Evolutionary conservation across 2,113 vertebrate species (phyloP).

Genomic region (Apteryx mantelli): DNA sequence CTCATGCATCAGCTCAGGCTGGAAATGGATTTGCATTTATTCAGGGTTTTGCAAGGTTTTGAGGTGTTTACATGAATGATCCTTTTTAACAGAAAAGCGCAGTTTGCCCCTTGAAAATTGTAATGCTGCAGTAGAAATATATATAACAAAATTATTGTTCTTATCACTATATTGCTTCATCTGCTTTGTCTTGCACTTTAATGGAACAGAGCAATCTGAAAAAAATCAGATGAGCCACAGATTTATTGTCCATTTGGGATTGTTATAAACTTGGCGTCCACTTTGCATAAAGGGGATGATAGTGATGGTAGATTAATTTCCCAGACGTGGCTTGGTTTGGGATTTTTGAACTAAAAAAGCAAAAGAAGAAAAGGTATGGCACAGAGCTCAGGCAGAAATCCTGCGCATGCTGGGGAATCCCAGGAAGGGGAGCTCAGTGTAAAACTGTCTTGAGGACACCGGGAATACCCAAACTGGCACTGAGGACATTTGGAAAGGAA

Average conservation of each 20-base stretch:
- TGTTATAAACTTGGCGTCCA: background rate
- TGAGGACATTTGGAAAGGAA: conserved; percentile 41
- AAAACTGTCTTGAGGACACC: background rate
- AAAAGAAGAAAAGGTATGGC: background rate
- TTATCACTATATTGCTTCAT: background rate
- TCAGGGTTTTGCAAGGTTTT: background rate
- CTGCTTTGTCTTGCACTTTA: background rate
- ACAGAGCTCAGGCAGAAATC: background rate
- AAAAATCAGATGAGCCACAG: background rate
- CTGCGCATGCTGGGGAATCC: background rate
- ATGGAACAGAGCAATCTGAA: background rate
- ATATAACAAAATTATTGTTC: background rate
- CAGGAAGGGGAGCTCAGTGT: background rate
- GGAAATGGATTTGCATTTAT: background rate
- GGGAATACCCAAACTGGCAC: background rate
- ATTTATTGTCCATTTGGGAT: background rate
- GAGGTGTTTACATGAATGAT: background rate
- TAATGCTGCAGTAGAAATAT: background rate
- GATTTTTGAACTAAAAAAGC: background rate
- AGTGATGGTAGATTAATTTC: background rate
- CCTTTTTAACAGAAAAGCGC: background rate
- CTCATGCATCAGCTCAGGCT: background rate
- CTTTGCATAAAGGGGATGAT: background rate
- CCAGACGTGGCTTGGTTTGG: background rate
- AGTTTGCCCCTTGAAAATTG: background rate